These are phyloP conservation scores for Threskiornis aethiopicus DNA, from an alignment of 2,797 vertebrate genomes.

Conservation along the genomic window DNA sequence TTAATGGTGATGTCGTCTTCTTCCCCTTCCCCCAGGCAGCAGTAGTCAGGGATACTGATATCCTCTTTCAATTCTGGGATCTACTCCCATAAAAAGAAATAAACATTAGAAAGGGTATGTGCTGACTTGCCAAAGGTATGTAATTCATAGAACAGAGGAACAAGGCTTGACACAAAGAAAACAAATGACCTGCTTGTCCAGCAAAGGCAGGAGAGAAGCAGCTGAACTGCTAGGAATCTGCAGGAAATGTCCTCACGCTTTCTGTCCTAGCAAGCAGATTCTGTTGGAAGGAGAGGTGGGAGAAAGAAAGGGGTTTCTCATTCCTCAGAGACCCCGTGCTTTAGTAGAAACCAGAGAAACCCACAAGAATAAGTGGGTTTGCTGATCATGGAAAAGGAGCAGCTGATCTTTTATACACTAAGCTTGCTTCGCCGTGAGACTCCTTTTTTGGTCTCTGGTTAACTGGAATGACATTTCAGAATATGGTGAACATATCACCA, in stretches of 20 bases:
- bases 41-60: constrained; percentile 94
- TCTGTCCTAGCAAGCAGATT: not conserved
- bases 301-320: not conserved
- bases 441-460: not conserved
- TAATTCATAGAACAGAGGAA: not conserved
- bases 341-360: not conserved
- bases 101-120: not conserved
- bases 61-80: constrained; percentile 92
- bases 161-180: not conserved
- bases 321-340: not conserved
- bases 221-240: not conserved
- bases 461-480: not conserved
- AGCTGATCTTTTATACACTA: not conserved
- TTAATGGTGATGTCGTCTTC: constrained; percentile 95
- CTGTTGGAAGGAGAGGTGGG: not conserved
- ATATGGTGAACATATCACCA: not conserved
- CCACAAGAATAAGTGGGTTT: not conserved
- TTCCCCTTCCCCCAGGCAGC: constrained; percentile 89
- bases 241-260: not conserved
- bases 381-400: not conserved
- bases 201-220: not conserved
- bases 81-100: constrained; percentile 64
- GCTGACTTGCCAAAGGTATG: not conserved
- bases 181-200: not conserved
- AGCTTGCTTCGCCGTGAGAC: not conserved